These are phyloP conservation scores for Eustalomyia histrio DNA, from an alignment of 2,888 invertebrate species.

Conservation along the genomic window DNA sequence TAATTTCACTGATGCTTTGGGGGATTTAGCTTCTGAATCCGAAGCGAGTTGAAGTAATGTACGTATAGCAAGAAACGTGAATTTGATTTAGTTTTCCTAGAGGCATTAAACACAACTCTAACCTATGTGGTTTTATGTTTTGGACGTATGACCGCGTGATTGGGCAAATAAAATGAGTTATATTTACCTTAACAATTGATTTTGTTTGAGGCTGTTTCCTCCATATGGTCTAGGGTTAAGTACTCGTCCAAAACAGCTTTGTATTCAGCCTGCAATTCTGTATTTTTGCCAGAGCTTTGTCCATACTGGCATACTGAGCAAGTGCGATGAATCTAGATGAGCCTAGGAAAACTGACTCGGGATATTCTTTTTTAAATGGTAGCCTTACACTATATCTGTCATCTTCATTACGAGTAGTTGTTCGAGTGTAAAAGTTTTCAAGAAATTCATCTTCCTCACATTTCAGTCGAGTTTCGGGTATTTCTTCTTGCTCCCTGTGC, in stretches of 20 bases:
- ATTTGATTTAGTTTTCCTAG: slow-evolving; percentile 5
- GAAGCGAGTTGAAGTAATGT: no score
- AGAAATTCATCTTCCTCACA: slow-evolving; percentile 15
- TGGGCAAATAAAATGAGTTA: slow-evolving; percentile 42
- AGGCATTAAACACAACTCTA: slow-evolving; percentile 59
- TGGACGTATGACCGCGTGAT: slow-evolving; percentile 54
- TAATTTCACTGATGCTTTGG: no score
- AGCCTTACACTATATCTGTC: slow-evolving; percentile 28
- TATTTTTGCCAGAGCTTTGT: not conserved
- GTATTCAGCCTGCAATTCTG: not conserved
- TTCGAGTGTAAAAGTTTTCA: slow-evolving; percentile 23
- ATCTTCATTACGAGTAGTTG: slow-evolving; percentile 8
- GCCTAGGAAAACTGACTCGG: not conserved
- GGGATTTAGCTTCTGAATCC: no score
- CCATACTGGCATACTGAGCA: not conserved
- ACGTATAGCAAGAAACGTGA: no score
- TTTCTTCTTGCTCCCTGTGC: slow-evolving; percentile 22
- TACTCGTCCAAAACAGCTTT: slow-evolving; percentile 16
- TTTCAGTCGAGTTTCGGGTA: not conserved
- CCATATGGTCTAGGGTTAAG: slow-evolving; percentile 24
- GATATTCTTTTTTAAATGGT: slow-evolving; percentile 21
- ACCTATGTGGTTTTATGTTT: not conserved
- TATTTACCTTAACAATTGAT: no score
- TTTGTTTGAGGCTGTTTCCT: not conserved
- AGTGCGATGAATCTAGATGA: not conserved